Percentiles rank a stretch among this genome's conserved stretches.
Conservation (phyloP, 2,797 vertebrate species). For the Enteromius unitaeniatus region DNA sequence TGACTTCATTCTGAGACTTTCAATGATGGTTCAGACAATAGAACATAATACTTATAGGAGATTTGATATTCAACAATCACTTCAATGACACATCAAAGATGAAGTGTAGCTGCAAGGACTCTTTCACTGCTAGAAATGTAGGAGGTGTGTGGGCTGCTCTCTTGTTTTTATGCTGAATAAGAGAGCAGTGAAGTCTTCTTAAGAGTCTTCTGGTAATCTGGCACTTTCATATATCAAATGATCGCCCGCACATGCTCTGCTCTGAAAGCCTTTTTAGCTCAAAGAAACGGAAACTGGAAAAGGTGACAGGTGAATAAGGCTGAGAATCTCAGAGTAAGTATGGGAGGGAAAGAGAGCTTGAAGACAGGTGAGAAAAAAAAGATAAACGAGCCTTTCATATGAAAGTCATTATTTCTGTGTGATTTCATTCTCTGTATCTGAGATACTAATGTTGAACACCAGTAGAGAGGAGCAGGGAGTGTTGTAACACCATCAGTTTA, state of each 20-base stretch:
- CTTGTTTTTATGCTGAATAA: conserved; percentile 21
- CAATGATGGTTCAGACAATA: background rate
- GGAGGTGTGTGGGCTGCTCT: conserved; percentile 35
- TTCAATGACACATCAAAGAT: conserved; percentile 13
- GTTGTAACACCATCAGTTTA: background rate
- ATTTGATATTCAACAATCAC: background rate
- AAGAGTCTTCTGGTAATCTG: conserved; percentile 32
- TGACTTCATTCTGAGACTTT: background rate
- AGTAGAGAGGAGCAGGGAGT: background rate
- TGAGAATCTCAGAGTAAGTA: background rate
- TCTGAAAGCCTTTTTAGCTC: conserved; percentile 7
- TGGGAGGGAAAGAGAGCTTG: background rate
- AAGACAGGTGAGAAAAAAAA: background rate
- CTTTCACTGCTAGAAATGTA: background rate
- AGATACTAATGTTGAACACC: background rate
- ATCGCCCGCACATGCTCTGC: conserved; percentile 1
- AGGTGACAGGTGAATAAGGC: conserved; percentile 14
- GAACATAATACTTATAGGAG: background rate
- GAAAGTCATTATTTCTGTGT: background rate
- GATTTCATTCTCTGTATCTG: background rate
- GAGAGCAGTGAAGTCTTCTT: conserved; percentile 7
- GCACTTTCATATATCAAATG: conserved; percentile 19
- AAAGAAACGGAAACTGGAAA: conserved; percentile 20
- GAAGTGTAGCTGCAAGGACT: background rate
- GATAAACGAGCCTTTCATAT: background rate